Evolutionary conservation across 1,140 invertebrate genomes (phyloP).

Genomic region (Drosophila sturtevanti): DNA sequence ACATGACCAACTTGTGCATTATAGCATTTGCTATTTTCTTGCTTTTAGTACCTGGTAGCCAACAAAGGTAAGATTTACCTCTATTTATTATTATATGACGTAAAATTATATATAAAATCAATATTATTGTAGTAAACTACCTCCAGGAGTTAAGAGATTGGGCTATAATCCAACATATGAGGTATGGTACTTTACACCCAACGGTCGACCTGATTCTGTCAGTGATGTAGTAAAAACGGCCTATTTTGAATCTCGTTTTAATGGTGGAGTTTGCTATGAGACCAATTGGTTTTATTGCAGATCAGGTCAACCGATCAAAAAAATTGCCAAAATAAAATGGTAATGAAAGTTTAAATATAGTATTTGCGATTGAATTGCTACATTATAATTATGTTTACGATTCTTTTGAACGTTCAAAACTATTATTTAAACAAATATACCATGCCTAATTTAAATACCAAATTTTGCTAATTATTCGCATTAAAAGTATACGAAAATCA

Average conservation of each 20-base stretch:
- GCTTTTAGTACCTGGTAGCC: slow-evolving; percentile 18
- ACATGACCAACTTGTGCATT: slow-evolving; percentile 30
- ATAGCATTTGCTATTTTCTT: slow-evolving; percentile 40
- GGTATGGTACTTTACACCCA: slow-evolving; percentile 53
- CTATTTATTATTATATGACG: background rate
- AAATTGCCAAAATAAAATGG: background rate
- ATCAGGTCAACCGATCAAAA: slow-evolving; percentile 8
- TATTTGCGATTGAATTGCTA: too few relatives aligned
- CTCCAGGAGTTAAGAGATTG: slow-evolving; percentile 17
- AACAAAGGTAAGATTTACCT: slow-evolving; percentile 20
- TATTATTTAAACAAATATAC: too few relatives aligned
- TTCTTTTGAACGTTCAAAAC: too few relatives aligned
- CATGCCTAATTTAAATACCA: too few relatives aligned
- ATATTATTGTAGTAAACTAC: slow-evolving; percentile 6
- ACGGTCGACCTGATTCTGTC: slow-evolving; percentile 30
- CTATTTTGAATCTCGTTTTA: slow-evolving; percentile 12
- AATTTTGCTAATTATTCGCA: too few relatives aligned
- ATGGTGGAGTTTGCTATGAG: slow-evolving; percentile 49
- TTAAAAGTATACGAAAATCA: too few relatives aligned
- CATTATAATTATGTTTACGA: too few relatives aligned
- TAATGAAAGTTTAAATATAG: too few relatives aligned
- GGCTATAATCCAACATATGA: slow-evolving; percentile 64
- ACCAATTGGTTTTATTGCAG: slow-evolving; percentile 53
- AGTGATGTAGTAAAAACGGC: slow-evolving; percentile 24
- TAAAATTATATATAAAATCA: background rate